Evolutionary conservation across 2,888 invertebrate species (phyloP), one percentile per base, ranked within the genome.

Genomic region (Campoplex capitator): DNA sequence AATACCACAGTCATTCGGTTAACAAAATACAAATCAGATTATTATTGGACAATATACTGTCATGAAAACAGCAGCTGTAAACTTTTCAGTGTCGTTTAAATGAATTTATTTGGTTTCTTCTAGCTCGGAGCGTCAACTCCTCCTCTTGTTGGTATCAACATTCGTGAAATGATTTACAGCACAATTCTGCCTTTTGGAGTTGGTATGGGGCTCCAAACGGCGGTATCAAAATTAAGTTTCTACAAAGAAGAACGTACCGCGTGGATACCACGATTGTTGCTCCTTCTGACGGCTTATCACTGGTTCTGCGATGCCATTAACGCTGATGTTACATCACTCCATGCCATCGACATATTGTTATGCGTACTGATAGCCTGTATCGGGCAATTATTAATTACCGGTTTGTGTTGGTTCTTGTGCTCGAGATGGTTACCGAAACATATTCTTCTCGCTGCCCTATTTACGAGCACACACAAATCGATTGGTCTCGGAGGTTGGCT

Each of bases 221-320:
- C 88, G 11, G 45, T 91, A 73, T 58, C 84, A 82, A 76, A 90
- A 88, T 62, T 88, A 62, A 83, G 87, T 87, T 79, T 85, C 82
- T 75, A 88, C 86, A 73, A 85, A 74, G 90, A 91, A 16, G 73
- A 89, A n/a, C 89, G 90, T 78, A 92, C 92, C 0, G 90, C 88
- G 3, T 93, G 93, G 93, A 91, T 94, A 82, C 91, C 94, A 1
- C 92, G 92, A 77, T 88, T 88, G 16, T 85, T 93, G 23, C 83
- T 94, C 18, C 88, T 94, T 51, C 77, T 93, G 16, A 94, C 92
- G 51, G 92, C 94, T 0, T 94, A 93, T 87, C 93, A 94, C 81
- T 93, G 93, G 91, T 94, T 94, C 87, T 94, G 93, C 78, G 94
- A 94, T 80, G 94, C 94, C 18, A 89, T 94, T 78, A 92, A 93